Evolutionary conservation across 2,797 vertebrate species (phyloP), one percentile per base, ranked within the genome.

Genomic region (Taeniopygia guttata): DNA sequence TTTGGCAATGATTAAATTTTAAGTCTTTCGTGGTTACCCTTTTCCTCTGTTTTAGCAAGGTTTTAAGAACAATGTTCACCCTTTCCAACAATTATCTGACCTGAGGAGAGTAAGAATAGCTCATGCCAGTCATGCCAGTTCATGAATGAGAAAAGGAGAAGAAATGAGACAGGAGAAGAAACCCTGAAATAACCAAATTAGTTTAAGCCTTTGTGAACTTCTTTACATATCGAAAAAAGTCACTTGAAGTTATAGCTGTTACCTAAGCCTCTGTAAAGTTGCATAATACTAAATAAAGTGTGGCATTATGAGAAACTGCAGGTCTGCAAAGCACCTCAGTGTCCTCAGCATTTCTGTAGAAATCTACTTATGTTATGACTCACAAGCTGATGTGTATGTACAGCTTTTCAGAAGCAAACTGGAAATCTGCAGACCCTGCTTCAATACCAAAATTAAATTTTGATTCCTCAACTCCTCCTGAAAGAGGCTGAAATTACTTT

Each of bases 121-220:
- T 74, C 40, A 52, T 36, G 18, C 3, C 52, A 79, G 38, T 74
- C 40, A 52, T 36, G 18, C 3, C 52, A 79, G 38, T 14, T 77
- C 16, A 48, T 25, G 6, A 80, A 56, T n/a, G 20, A 74, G 32
- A 56, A 55, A 74, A 87, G 16, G 42, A 86, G 8, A 78, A 74
- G 75, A 46, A n/a, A 76, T 29, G 51, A 95, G 64, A 66, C 69
- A 82, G 36, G 85, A 91, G 40, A 42, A 96, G 26, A 92, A 94
- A 94, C 29, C 10, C 34, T 86, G 40, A 87, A 89, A 62, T n/a
- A 75, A 68, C 19, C 43, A 69, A 74, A 80, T 22, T 67, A 63
- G 51, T 73, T 89, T 87, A 85, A 75, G 46, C 27, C 59, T 92
- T 77, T 68, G 80, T 43, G 72, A 87, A 91, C 40, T 67, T 95